Evolutionary conservation across 2,797 vertebrate genomes (phyloP).

Genomic region (Cyprinella venusta): DNA sequence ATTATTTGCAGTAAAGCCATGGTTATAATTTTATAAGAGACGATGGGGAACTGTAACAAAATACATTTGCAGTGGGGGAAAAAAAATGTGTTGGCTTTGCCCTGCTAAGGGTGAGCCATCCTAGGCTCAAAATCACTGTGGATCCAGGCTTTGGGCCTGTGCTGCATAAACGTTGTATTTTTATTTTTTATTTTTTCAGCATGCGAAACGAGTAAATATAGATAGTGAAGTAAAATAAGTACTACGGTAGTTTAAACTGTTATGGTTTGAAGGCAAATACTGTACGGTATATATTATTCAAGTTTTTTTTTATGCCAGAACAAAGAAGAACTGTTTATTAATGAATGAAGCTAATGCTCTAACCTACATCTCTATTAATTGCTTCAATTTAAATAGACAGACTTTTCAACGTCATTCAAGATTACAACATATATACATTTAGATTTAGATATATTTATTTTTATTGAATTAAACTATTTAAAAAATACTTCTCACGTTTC

Average conservation of each 20-base stretch:
- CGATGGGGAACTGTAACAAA: slow-evolving; percentile 1
- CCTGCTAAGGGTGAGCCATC: background rate
- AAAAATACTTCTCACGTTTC: slow-evolving; percentile 10
- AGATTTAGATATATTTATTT: slow-evolving; percentile 17
- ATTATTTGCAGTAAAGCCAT: too few species aligned
- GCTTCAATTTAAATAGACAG: slow-evolving; percentile 8
- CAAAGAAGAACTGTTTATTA: background rate
- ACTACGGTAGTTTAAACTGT: background rate
- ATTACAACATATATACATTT: slow-evolving; percentile 20
- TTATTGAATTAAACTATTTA: background rate
- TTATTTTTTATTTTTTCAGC: background rate
- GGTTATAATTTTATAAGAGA: too few species aligned
- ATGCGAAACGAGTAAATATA: background rate
- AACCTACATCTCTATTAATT: background rate
- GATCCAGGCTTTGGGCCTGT: slow-evolving; percentile 13
- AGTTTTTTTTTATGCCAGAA: background rate
- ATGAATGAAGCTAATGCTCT: background rate
- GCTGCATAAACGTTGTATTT: background rate
- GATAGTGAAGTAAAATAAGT: background rate
- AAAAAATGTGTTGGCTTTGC: background rate
- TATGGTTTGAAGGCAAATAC: background rate
- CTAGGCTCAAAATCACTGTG: slow-evolving; percentile 14
- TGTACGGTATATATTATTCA: background rate
- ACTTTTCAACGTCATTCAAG: slow-evolving; percentile 20
- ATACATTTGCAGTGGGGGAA: background rate